phyloP scores from a whole-genome alignment of 2,113 vertebrate species.

The Sphaerodactylus townsendi region DNA sequence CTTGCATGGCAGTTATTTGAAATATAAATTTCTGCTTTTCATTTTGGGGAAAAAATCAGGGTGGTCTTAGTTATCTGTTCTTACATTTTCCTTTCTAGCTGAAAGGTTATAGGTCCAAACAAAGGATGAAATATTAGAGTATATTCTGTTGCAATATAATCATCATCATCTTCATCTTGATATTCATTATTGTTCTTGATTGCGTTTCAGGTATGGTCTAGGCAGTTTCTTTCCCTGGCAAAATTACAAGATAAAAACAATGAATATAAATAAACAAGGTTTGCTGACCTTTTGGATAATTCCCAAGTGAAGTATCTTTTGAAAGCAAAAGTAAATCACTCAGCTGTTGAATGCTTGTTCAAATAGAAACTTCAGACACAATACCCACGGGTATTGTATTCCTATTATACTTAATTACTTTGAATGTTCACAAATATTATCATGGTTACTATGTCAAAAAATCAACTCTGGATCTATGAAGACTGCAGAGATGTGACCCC shows the following conservation, averaged over 20 bases:
- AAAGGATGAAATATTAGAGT: not conserved
- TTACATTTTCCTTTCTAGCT: not conserved
- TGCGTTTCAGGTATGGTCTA: not conserved
- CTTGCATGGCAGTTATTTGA: not conserved
- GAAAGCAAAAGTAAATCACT: not conserved
- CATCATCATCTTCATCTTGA: not conserved
- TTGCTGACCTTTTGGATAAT: constrained; percentile 5
- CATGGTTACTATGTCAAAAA: not conserved
- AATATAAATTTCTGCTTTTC: not conserved
- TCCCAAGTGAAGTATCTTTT: not conserved
- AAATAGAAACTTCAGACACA: not conserved
- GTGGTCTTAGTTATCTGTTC: not conserved
- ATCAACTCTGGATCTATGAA: not conserved
- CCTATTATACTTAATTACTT: not conserved
- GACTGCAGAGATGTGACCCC: fast-evolving
- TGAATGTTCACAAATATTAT: not conserved
- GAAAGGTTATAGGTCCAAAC: not conserved
- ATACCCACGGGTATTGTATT: not conserved
- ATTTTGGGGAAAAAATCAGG: not conserved
- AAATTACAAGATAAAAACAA: not conserved
- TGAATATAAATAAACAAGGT: not conserved
- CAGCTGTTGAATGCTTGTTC: not conserved
- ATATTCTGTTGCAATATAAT: not conserved
- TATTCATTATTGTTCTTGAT: not conserved
- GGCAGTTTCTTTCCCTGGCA: not conserved